Evolutionary conservation across 2,797 vertebrate genomes (phyloP), one percentile per base, ranked within the genome.

Genomic region (Falco cherrug): DNA sequence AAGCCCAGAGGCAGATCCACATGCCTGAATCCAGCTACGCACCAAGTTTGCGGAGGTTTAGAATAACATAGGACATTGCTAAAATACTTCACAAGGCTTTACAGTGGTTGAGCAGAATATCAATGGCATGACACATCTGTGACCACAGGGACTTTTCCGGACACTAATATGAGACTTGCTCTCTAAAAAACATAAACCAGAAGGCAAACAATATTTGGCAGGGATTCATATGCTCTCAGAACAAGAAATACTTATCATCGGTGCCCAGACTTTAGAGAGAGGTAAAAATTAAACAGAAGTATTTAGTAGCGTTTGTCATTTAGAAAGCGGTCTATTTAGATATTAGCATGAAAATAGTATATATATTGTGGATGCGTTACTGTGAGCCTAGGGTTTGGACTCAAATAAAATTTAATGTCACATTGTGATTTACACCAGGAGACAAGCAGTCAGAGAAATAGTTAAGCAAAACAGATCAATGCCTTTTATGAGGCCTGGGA

Each of bases 401-500:
- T 78, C 67, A 35, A 29, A 3, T 50, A 33, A 43, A 63, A 76
- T 63, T 83, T 73, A 69, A 29, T 56, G 69, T 63, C 67, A 43
- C 2, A 0, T 13, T 0, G 0, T 25, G 29, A 56, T 59, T 94
- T 78, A 69, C 48, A 70, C 18, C 17, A 26, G 71, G 33, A 95
- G 67, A 61, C 43, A 86, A 87, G 50, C 48, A 79, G 47, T 35
- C 80, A 68, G 43, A 75, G 51, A 93, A 94, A 92, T 60, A 50
- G 70, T 90, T 91, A 95, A 77, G 24, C 26, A 82, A 85, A 96
- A 75, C 39, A 93, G 89, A 94, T 87, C 84, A 86, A 84, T 93
- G 84, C 21, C 26, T 91, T 95, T 95, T 95, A 96, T 48, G 84
- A 96, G 75, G 64, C 56, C 57, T 87, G 68, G 41, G 77, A 96